Evolutionary conservation across 2,888 invertebrate species (phyloP), one percentile per base, ranked within the genome.

Genomic region (Junonia oenone): DNA sequence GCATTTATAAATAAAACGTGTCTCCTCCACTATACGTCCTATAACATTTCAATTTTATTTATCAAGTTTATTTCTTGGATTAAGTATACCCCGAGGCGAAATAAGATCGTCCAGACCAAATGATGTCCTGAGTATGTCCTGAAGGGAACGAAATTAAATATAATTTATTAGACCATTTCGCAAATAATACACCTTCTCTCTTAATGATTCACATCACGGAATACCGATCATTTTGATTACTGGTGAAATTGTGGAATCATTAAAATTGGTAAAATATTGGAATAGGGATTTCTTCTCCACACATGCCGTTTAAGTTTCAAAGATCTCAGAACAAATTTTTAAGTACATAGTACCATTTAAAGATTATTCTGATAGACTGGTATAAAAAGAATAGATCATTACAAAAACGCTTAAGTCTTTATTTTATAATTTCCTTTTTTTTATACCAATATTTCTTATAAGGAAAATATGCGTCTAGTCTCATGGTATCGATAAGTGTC

Each of bases 211-310:
- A 9, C 4, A 35, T 46, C 51, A 37, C 46, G 46, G 46, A 29
- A 19, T 46, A 31, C 43, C 52, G 45, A 46, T 52, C 37, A 37
- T 46, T 43, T 26, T 43, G 22, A 26, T 11, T 13, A 14, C n/a
- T 6, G 6, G 22, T 26, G n/a, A 43, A 43, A 6, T 43, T 43
- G 2, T 43, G 5, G 17, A 19, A 17, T 9, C 3, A 9, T 38
- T 9, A 15, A 22, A 22, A n/a, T 2, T 33, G n/a, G n/a, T 33
- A n/a, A n/a, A 33, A 11, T 11, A n/a, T 22, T 22, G 5, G 2
- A 22, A 22, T 22, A 22, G n/a, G n/a, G n/a, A n/a, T n/a, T n/a
- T n/a, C n/a, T n/a, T n/a, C n/a, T n/a, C n/a, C n/a, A n/a, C n/a
- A n/a, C n/a, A n/a, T n/a, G n/a, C n/a, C n/a, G n/a, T n/a, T n/a